These are phyloP conservation scores for Herminia tarsipennalis DNA, from an alignment of 2,888 invertebrate species.

Conservation along the genomic window DNA sequence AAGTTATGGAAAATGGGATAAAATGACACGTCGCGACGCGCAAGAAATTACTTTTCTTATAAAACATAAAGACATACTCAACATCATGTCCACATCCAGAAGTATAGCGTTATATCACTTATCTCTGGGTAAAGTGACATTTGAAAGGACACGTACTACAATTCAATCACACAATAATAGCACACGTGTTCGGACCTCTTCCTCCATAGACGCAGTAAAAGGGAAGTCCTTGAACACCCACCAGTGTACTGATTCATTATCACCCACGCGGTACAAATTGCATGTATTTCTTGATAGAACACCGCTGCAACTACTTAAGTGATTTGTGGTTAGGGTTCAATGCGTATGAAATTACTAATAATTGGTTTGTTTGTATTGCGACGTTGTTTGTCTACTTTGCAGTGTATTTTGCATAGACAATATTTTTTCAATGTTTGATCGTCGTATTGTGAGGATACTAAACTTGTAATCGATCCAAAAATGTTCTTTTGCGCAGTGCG, in stretches of 20 bases:
- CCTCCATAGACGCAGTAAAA: conserved; percentile 69
- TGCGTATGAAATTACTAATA: conserved; percentile 26
- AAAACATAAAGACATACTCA: too few relatives aligned
- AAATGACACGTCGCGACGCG: too few relatives aligned
- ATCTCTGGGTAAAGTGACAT: neutral
- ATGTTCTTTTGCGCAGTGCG: neutral
- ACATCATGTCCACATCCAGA: too few relatives aligned
- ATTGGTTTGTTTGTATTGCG: conserved; percentile 5
- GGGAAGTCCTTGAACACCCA: conserved; percentile 80
- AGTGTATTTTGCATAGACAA: neutral
- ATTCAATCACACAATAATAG: conserved; percentile 20
- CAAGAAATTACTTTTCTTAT: too few relatives aligned
- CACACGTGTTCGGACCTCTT: conserved; percentile 52
- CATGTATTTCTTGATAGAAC: conserved; percentile 53
- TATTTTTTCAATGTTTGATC: neutral
- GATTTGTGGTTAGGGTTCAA: conserved; percentile 42
- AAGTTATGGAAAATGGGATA: too few relatives aligned
- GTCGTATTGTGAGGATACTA: neutral
- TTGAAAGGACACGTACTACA: conserved; percentile 16
- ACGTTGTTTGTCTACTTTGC: conserved; percentile 5
- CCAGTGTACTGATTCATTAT: conserved; percentile 70
- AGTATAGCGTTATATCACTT: too few relatives aligned
- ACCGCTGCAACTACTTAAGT: conserved; percentile 33
- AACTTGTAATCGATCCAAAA: neutral
- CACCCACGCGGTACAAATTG: conserved; percentile 70